Base-by-base conservation (phyloP, 2,797 vertebrate species). In the Erpetoichthys calabaricus region DNA sequence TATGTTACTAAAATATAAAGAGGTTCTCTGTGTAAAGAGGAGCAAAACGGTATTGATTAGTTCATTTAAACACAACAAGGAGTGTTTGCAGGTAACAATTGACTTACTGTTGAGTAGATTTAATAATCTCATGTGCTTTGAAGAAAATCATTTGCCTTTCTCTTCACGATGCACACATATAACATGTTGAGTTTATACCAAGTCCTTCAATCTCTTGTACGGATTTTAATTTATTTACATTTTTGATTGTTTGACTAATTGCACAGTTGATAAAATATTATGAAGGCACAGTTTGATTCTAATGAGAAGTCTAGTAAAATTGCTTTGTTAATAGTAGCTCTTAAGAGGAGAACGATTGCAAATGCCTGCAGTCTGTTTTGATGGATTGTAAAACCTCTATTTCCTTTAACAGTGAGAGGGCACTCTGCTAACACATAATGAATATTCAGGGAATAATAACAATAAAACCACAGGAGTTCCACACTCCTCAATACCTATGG, bases 301-400 rank as follows among this genome's bases (percentile, higher is more conserved):
- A 86, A 85, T 84, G 74, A 80, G 70, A 80, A 82, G 72, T 47
- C 57, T 67, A 60, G 63, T 65, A 60, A 67, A 64, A 65, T 59
- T 61, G 42, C 8, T 59, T 42, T 56, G 77, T 74, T 78, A 81
- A 82, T 78, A 72, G 75, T 76, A 73, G 68, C 72, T 65, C 67
- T 70, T 70, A 52, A 44, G 5, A 7, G 54, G 51, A 4, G 56
- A 62, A 55, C 57, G 59, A 10, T 60, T 55, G 49, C 55, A 62
- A 58, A 69, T 66, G 67, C 73, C 74, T 70, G 51, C 42, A 51
- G 58, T 63, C 68, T 63, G 65, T 70, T 75, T 65, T 70, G 73
- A 77, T 58, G 59, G 71, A 77, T 79, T 77, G 72, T 77, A 65
- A 79, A 78, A 82, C 78, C 67, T 59, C 62, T 64, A 75, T 85